Evolutionary conservation across 2,113 vertebrate species (phyloP), one percentile per base, ranked within the genome.

Genomic region (Vimba vimba): DNA sequence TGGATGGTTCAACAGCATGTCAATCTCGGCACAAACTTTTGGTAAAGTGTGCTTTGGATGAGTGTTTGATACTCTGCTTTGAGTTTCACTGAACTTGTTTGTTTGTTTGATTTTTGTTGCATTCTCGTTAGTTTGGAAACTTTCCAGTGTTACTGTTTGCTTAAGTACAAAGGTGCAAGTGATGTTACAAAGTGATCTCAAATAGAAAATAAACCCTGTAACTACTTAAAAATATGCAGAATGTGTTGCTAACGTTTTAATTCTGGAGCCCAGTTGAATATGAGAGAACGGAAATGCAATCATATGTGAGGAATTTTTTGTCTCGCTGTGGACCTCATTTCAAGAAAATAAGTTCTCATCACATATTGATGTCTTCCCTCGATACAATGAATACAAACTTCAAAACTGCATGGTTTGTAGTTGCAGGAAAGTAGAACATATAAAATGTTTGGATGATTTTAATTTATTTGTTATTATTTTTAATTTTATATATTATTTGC

Each of bases 71-170:
- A 64, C 47, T 25, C 23, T 75, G 39, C 43, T 33, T 55, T 77
- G 0, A 30, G 78, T 80, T 45, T 62, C 12, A 45, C 78, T 25
- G 21, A n/a, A 39, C 33, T 17, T 15, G 52, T 52, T n/a, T 23
- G 57, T 59, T 59, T 4, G 39, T 74, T 73, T n/a, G 23, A 7
- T 75, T 8, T 74, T 15, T 47, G 23, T 47, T 25, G 36, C 10
- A 8, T 73, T 45, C 39, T 81, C 59, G 69, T 60, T 88, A 50
- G 11, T 17, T 68, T 79, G 8, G 68, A 83, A 74, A 64, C 62
- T 25, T 33, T 50, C 11, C 47, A 71, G 6, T 85, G 33, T 45
- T 27, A 64, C 11, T 74, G 21, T 47, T 74, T 74, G 43, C 71
- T 25, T 25, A 12, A 74, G 69, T 74, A 21, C 11, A 74, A 74